Conservation (phyloP, 2,113 vertebrate genomes). For the Mirza zaza region DNA sequence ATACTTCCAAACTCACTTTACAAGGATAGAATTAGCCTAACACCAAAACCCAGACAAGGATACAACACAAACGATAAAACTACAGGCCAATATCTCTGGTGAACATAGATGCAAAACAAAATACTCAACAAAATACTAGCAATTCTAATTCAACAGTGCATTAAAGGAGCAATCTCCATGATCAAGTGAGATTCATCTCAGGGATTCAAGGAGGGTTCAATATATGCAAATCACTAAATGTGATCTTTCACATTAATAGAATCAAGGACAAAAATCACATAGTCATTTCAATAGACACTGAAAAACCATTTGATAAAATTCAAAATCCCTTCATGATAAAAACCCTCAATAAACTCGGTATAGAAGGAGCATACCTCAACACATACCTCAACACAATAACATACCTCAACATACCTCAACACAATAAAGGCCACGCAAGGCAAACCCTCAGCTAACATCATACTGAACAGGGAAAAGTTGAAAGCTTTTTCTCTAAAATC, state of each 20-base stretch:
- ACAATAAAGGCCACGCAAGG: not conserved
- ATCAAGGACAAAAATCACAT: not conserved
- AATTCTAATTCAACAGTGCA: not conserved
- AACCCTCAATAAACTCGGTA: not conserved
- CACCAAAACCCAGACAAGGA: not conserved
- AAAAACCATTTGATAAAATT: not conserved
- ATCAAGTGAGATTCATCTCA: not conserved
- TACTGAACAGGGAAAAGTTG: not conserved
- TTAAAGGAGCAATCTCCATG: not conserved
- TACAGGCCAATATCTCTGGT: not conserved
- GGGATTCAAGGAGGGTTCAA: not conserved
- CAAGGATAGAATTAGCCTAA: not conserved
- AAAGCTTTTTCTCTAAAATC: not conserved
- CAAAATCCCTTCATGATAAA: not conserved
- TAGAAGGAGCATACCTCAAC: not conserved
- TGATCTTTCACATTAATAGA: not conserved
- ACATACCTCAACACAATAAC: not conserved
- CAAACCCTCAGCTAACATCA: not conserved
- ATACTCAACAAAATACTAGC: not conserved
- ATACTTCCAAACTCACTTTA: not conserved
- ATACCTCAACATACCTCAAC: not conserved
- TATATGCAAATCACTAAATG: not conserved
- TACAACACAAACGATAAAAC: not conserved
- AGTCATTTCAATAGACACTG: not conserved
- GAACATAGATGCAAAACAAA: not conserved